Conservation (phyloP, 2,113 vertebrate species). For the Phocoena sinus region DNA sequence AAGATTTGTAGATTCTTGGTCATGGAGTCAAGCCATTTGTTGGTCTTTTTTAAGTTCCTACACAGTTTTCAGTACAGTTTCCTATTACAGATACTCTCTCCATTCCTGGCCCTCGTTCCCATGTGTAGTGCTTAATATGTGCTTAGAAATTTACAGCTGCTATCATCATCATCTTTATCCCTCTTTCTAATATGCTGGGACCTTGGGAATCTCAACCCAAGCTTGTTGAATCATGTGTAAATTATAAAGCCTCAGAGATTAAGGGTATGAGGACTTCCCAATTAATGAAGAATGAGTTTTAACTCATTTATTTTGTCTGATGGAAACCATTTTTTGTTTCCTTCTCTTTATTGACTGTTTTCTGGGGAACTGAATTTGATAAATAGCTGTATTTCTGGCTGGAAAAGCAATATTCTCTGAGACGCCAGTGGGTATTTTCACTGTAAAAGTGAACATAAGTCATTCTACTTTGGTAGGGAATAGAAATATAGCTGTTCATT, state of each 20-base stretch:
- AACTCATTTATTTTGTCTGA: neutral
- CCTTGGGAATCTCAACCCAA: neutral
- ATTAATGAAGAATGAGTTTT: slow-evolving; percentile 20
- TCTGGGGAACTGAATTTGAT: neutral
- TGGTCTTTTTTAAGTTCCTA: neutral
- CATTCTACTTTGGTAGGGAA: neutral
- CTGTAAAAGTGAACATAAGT: neutral
- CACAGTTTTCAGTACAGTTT: neutral
- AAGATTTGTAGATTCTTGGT: neutral
- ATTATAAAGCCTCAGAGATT: slow-evolving; percentile 12
- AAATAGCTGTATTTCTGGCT: neutral
- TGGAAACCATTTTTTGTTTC: slow-evolving; percentile 1
- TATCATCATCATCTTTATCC: neutral
- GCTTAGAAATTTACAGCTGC: slow-evolving; percentile 2
- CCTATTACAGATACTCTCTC: neutral
- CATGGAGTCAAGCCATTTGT: neutral
- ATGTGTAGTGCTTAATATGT: neutral
- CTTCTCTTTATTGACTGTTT: neutral
- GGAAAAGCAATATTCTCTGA: slow-evolving; percentile 14
- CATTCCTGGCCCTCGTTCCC: neutral
- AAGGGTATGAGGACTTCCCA: neutral
- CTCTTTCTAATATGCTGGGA: neutral
- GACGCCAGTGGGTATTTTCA: slow-evolving; percentile 1
- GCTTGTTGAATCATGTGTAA: neutral
- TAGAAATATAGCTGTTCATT: neutral